Evolutionary conservation across 2,797 vertebrate species (phyloP).

Genomic region (Rhinatrema bivittatum): DNA sequence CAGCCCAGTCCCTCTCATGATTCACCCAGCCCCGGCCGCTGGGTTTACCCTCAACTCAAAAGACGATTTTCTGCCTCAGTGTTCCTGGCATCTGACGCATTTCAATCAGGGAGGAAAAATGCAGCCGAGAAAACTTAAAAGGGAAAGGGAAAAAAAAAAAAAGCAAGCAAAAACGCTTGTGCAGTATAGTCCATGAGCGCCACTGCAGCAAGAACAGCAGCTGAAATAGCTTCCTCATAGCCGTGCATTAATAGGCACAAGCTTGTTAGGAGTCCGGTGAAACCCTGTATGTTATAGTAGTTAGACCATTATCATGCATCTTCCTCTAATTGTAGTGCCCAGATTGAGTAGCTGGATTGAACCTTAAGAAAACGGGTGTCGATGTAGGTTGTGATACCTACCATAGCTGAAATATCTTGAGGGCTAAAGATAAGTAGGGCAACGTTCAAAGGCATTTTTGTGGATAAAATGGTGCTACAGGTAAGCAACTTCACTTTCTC

Average conservation of each 20-base stretch:
- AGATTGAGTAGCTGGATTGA: not conserved
- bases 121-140: rapidly evolving
- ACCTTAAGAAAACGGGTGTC: too few species aligned
- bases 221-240: not conserved
- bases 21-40: conserved; percentile 12
- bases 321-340: not conserved
- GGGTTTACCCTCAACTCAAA: conserved; percentile 24
- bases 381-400: too few species aligned
- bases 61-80: conserved; percentile 23
- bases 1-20: conserved; percentile 23
- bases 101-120: not conserved
- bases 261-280: not conserved
- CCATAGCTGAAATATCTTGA: too few species aligned
- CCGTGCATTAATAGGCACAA: not conserved
- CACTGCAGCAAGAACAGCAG: not conserved
- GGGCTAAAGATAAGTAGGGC: too few species aligned
- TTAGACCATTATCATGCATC: too few species aligned
- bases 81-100: not conserved
- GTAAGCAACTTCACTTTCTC: too few species aligned
- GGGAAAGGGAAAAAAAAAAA: conserved; percentile 5
- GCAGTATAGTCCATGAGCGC: not conserved
- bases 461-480: too few species aligned
- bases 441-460: too few species aligned
- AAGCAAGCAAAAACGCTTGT: too few species aligned
- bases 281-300: rapidly evolving